These are phyloP conservation scores for Teleiodes luculella DNA, from an alignment of 2,888 invertebrate genomes.

Conservation along the genomic window DNA sequence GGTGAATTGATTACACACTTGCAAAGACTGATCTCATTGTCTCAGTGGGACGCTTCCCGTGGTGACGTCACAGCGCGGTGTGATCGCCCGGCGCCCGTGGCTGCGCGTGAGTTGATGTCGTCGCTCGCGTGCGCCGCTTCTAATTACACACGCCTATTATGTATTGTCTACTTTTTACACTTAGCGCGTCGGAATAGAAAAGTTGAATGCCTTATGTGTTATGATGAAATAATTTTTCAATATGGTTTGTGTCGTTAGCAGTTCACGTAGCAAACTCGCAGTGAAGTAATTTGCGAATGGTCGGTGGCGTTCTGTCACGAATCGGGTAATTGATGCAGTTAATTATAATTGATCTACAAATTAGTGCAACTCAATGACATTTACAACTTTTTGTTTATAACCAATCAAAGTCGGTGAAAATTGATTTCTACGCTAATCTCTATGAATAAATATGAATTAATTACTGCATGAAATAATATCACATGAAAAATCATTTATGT, in stretches of 20 bases:
- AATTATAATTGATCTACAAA: neutral
- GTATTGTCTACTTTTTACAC: constrained; percentile 62
- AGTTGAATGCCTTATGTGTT: constrained; percentile 60
- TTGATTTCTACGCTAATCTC: too few relatives aligned
- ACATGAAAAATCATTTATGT: too few relatives aligned
- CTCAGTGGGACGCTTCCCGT: constrained; percentile 21
- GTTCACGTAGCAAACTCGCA: constrained; percentile 19
- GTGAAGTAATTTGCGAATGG: constrained; percentile 12
- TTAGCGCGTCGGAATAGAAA: constrained; percentile 62
- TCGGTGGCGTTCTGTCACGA: constrained; percentile 14
- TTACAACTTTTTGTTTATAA: too few relatives aligned
- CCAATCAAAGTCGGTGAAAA: too few relatives aligned
- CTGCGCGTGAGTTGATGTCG: constrained; percentile 28
- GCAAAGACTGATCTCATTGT: constrained; percentile 32
- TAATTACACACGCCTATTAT: constrained; percentile 56
- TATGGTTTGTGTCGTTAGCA: constrained; percentile 40
- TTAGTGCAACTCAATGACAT: constrained; percentile 1
- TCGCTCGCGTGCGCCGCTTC: constrained; percentile 47
- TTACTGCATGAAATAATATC: too few relatives aligned
- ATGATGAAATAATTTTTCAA: constrained; percentile 47
- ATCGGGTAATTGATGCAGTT: constrained; percentile 7
- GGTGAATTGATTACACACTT: constrained; percentile 24
- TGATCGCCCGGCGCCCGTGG: neutral
- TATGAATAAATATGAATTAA: too few relatives aligned
- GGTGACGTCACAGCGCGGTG: constrained; percentile 9